Conservation (phyloP, 2,888 invertebrate species). For the Calameuta pallipes region DNA sequence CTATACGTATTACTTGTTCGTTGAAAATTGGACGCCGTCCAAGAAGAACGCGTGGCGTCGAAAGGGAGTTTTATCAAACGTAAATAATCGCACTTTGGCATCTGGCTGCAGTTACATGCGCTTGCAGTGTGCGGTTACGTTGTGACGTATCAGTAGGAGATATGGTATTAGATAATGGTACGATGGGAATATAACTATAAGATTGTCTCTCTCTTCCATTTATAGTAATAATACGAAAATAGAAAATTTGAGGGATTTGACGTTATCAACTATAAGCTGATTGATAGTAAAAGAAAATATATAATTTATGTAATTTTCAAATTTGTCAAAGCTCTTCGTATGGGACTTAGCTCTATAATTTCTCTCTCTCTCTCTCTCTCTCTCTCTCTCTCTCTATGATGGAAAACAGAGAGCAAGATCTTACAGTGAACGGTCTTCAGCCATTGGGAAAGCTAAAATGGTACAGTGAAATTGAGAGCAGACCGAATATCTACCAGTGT, state of each 20-base stretch:
- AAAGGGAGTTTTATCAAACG: neutral
- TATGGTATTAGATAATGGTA: neutral
- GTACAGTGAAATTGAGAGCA: neutral
- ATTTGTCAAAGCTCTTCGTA: neutral
- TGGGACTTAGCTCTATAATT: no score
- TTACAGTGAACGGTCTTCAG: neutral
- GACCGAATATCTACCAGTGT: neutral
- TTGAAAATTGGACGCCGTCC: neutral
- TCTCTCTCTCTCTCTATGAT: neutral
- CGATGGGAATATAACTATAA: neutral
- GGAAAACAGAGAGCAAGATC: neutral
- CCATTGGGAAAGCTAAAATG: neutral
- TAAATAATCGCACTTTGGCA: neutral
- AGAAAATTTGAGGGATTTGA: no score
- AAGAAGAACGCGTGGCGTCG: neutral
- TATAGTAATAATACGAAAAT: no score
- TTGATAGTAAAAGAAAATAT: neutral
- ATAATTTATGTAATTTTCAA: neutral
- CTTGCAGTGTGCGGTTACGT: neutral
- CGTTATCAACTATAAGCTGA: no score
- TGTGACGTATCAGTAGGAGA: neutral
- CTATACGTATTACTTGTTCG: neutral
- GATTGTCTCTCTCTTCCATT: neutral
- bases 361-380: no score
- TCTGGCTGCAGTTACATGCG: neutral